Percentiles rank a stretch among this genome's conserved stretches.
These are phyloP conservation scores for Corynorhinus townsendii DNA, from an alignment of 2,113 vertebrate genomes.

Conservation along the genomic window DNA sequence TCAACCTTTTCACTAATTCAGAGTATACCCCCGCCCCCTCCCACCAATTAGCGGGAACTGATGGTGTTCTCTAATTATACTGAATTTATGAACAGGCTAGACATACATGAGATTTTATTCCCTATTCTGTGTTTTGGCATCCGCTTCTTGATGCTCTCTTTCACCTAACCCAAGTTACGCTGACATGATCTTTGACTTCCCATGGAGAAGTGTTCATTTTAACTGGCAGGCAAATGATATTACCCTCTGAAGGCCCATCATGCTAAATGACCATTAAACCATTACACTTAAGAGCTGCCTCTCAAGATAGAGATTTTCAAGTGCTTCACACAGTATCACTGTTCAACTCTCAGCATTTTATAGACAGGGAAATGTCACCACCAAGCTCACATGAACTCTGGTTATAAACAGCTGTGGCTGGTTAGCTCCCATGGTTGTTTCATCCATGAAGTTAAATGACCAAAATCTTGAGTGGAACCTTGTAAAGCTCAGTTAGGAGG, in stretches of 20 bases:
- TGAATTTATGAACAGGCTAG: not conserved
- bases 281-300: constrained; percentile 54
- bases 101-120: not conserved
- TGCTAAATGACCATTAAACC: constrained; percentile 67
- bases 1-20: not conserved
- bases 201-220: constrained; percentile 55
- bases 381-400: not conserved
- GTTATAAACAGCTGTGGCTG: constrained; percentile 51
- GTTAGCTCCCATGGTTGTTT: not conserved
- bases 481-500: not conserved
- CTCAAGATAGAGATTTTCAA: constrained; percentile 48
- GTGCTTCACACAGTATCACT: constrained; percentile 14
- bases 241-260: constrained; percentile 57
- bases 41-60: not conserved
- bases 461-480: not conserved
- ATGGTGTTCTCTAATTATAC: not conserved
- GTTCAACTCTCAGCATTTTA: constrained; percentile 57
- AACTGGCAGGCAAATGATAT: constrained; percentile 64
- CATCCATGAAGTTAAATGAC: not conserved
- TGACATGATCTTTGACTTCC: constrained; percentile 57
- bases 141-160: not conserved
- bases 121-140: not conserved
- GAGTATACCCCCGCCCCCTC: not conserved
- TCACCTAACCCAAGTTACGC: constrained; percentile 23
- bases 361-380: constrained; percentile 41